A percentile compares a stretch with the other conserved stretches of the same genome.
Conservation (phyloP, 92 coral and sea anemone species). For the Siderastrea radians region DNA sequence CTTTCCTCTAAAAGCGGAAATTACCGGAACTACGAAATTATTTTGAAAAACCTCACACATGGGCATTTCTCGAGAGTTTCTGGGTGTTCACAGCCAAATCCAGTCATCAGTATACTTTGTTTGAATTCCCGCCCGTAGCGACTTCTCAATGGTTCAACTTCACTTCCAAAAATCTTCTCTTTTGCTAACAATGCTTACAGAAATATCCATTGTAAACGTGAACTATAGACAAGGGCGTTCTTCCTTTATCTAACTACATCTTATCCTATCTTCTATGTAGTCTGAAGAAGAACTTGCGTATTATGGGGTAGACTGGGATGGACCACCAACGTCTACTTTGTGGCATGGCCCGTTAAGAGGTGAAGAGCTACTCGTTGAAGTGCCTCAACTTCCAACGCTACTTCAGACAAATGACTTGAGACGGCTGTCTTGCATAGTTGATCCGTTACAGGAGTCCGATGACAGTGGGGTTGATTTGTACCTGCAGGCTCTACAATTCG, state of each 20-base stretch:
- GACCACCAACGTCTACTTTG: constrained; percentile 54
- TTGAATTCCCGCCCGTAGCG: too few species aligned
- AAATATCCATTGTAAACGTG: too few species aligned
- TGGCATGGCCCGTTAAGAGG: constrained; percentile 49
- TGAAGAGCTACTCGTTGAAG: constrained; percentile 48
- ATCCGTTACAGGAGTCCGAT: constrained; percentile 55
- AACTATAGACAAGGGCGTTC: too few species aligned
- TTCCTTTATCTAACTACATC: constrained; percentile 2
- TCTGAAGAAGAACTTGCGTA: constrained; percentile 53
- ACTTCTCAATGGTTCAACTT: too few species aligned
- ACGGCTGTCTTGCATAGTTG: constrained; percentile 24
- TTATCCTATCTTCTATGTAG: constrained; percentile 5
- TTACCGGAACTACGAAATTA: too few species aligned
- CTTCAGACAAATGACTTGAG: constrained; percentile 16
- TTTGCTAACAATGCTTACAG: too few species aligned
- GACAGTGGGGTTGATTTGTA: constrained; percentile 59
- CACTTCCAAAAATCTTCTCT: too few species aligned
- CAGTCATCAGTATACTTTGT: too few species aligned
- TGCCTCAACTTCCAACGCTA: constrained; percentile 30
- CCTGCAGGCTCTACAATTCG: constrained; percentile 45
- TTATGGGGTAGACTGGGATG: constrained; percentile 67
- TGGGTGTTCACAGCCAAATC: too few species aligned
- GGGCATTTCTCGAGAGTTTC: too few species aligned
- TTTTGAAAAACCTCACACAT: too few species aligned
- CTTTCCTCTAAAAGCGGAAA: too few species aligned